Conservation (phyloP, 2,797 vertebrate genomes). For the Taenioides sp. region DNA sequence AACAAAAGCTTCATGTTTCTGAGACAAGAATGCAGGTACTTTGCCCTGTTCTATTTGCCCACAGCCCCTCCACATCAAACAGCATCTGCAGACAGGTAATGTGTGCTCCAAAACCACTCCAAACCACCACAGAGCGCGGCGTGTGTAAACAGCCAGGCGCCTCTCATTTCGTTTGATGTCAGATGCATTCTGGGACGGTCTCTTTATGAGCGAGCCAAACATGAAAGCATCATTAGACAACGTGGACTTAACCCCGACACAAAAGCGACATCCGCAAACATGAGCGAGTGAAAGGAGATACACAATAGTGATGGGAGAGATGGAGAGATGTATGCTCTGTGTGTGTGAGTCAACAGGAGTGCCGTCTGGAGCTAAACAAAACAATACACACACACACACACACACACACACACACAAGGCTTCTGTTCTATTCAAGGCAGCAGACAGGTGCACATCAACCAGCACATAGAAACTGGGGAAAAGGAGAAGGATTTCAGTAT, state of each 20-base stretch:
- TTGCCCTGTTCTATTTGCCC: slow-evolving; percentile 22
- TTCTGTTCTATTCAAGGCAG: slow-evolving; percentile 5
- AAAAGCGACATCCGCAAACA: slow-evolving; percentile 54
- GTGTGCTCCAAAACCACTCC: slow-evolving; percentile 36
- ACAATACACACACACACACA: too few species aligned
- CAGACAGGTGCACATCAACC: neutral
- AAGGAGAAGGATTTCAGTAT: neutral
- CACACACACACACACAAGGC: neutral
- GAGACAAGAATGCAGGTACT: too few species aligned
- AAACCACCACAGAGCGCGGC: slow-evolving; percentile 39
- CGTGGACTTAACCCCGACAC: slow-evolving; percentile 67
- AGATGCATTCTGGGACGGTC: slow-evolving; percentile 47
- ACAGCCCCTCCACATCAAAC: slow-evolving; percentile 63
- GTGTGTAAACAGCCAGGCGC: slow-evolving; percentile 45
- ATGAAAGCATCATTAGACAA: slow-evolving; percentile 70
- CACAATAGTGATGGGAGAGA: slow-evolving; percentile 5
- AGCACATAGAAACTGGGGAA: neutral
- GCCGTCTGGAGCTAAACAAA: neutral
- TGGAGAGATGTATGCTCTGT: slow-evolving; percentile 23
- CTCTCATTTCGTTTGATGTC: slow-evolving; percentile 76
- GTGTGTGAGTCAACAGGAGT: slow-evolving; percentile 15
- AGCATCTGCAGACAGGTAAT: slow-evolving; percentile 56
- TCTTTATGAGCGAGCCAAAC: slow-evolving; percentile 54
- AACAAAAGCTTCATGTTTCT: too few species aligned
- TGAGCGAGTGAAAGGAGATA: slow-evolving; percentile 42